These are phyloP conservation scores for Etheostoma cragini DNA, from an alignment of 2,113 vertebrate genomes.

Conservation along the genomic window DNA sequence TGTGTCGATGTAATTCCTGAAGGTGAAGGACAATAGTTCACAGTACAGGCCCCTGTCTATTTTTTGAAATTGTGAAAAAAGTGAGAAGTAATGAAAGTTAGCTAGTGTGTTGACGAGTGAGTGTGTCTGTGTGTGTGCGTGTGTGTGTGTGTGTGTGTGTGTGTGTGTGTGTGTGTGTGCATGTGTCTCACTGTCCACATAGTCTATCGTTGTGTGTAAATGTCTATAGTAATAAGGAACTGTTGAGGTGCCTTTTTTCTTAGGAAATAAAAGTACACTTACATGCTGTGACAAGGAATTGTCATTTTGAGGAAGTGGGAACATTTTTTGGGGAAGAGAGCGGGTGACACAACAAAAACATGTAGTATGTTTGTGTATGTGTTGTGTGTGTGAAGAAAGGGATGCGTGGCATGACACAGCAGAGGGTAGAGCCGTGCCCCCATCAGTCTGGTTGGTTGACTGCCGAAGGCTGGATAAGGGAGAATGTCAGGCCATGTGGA, in stretches of 20 bases:
- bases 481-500: conserved; percentile 79
- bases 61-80: background rate
- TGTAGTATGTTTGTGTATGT: conserved; percentile 15
- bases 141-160: conserved; percentile 3
- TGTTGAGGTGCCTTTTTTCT: conserved; percentile 43
- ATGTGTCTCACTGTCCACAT: background rate
- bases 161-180: conserved; percentile 5
- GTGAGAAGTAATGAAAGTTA: background rate
- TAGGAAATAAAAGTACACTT: conserved; percentile 39
- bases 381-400: conserved; percentile 25
- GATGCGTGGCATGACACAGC: conserved; percentile 59
- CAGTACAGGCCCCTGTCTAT: too few relatives aligned
- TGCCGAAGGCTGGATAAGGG: conserved; percentile 68
- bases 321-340: conserved; percentile 61
- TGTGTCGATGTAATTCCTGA: background rate
- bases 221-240: conserved; percentile 58
- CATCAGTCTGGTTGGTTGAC: conserved; percentile 61
- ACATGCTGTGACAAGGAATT: conserved; percentile 53
- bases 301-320: conserved; percentile 74
- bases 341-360: conserved; percentile 25
- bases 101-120: background rate
- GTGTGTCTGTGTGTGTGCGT: conserved; percentile 1
- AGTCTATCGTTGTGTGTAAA: conserved; percentile 23
- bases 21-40: too few relatives aligned
- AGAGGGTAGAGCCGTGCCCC: conserved; percentile 57